These are phyloP conservation scores for Perca fluviatilis DNA, from an alignment of 2,113 vertebrate genomes.

Conservation along the genomic window DNA sequence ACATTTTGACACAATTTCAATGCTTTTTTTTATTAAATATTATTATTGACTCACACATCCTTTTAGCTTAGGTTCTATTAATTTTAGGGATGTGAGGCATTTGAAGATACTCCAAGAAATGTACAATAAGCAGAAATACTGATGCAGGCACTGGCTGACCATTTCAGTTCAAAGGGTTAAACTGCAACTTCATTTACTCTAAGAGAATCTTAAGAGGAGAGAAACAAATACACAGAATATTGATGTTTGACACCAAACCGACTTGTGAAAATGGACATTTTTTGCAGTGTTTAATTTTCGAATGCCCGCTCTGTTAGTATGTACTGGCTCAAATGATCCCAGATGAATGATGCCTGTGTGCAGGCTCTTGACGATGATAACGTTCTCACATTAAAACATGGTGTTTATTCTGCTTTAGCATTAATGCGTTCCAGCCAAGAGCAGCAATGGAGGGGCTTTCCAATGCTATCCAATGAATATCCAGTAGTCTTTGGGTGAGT, in stretches of 20 bases:
- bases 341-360: slow-evolving; percentile 46
- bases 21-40: too few relatives aligned
- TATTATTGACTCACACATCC: too few relatives aligned
- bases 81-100: too few relatives aligned
- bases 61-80: too few relatives aligned
- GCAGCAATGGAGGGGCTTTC: slow-evolving; percentile 39
- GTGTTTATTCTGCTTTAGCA: slow-evolving; percentile 39
- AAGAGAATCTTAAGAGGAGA: too few relatives aligned
- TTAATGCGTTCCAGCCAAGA: slow-evolving; percentile 44
- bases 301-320: slow-evolving; percentile 16
- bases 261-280: neutral
- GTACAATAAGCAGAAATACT: too few relatives aligned
- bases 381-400: slow-evolving; percentile 45
- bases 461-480: slow-evolving; percentile 40
- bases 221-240: too few relatives aligned
- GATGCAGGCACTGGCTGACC: too few relatives aligned
- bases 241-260: neutral
- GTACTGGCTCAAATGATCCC: slow-evolving; percentile 28
- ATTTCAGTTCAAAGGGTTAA: too few relatives aligned
- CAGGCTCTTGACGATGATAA: slow-evolving; percentile 18
- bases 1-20: too few relatives aligned
- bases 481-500: slow-evolving; percentile 59
- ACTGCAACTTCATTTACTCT: too few relatives aligned
- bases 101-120: too few relatives aligned
- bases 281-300: neutral